Base-by-base conservation (phyloP, 2,113 vertebrate genomes). In the Tetrao urogallus region DNA sequence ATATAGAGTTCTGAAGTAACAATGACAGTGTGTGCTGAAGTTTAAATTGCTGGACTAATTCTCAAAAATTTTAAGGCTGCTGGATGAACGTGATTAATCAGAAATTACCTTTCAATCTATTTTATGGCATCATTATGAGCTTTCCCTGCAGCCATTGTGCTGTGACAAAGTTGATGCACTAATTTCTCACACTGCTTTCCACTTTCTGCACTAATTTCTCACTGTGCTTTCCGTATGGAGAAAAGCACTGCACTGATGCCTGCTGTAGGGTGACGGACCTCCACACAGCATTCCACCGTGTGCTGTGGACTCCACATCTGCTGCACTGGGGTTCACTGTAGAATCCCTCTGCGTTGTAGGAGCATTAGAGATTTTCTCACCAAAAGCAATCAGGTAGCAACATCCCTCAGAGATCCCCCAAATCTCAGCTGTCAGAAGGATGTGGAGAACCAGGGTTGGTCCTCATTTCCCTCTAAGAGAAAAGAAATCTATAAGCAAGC, bases 1-100 rank as follows among this genome's bases (percentile, higher is more conserved):
- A 38, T 32, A 72, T 72, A 65, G 30, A 82, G 48, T 95, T 94
- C 88, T 84, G 83, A 92, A 95, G 58, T 86, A 90, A 86, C 76
- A 58, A 57, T 94, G 88, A 93, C 93, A 48, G 30, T 21, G 30
- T 72, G n/a, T 73, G 76, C 82, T 91, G 65, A 90, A 94, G 61
- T 66, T 92, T 58, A 65, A 78, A 64, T 42, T 89, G 43, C 66
- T 0, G 1, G 48, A 30, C 86, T 92, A 88, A 82, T 93, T 88
- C 70, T 65, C 40, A 6, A 0, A 82, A 66, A 87, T 61, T 88
- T 94, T 73, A 90, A 88, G 70, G 83, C 70, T 78, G 21, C 70
- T 73, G 19, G 73, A 64, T 76, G 82, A 77, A 90, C 61, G 54
- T 72, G 79, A 88, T 92, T 91, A 91, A 92, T 92, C 84, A 45